phyloP scores from a whole-genome alignment of 2,888 invertebrate genomes.

The Operophtera brumata region DNA sequence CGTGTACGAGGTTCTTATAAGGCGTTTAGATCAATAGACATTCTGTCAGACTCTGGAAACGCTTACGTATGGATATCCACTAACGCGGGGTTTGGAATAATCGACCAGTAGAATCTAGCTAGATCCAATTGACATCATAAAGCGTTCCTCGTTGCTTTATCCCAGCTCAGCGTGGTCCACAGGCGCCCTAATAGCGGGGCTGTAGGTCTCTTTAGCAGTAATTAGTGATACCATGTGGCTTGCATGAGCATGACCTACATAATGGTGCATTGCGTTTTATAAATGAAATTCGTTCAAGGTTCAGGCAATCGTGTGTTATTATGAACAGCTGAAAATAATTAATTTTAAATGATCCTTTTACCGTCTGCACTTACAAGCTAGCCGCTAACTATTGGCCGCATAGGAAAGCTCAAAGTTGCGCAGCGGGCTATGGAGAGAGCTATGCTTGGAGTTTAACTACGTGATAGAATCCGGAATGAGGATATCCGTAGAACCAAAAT shows the following conservation, averaged over 20 bases:
- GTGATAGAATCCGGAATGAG: no score
- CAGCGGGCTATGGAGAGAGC: no score
- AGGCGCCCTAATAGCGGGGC: neutral
- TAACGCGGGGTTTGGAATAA: neutral
- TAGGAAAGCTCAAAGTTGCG: no score
- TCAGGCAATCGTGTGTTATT: neutral
- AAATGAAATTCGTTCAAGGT: neutral
- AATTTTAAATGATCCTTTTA: neutral
- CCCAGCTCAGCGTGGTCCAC: neutral
- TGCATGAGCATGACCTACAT: neutral
- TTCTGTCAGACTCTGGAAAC: neutral
- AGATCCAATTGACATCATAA: no score
- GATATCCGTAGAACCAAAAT: no score
- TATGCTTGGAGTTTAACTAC: no score
- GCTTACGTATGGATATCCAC: neutral
- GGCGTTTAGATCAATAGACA: neutral
- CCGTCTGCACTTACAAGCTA: neutral
- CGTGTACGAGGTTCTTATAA: neutral
- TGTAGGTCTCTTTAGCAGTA: neutral
- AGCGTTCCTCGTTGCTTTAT: no score
- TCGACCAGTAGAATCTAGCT: no score
- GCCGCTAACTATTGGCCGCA: no score
- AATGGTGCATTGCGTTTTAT: neutral
- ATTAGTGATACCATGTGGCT: constrained; percentile 5
- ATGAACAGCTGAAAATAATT: no score